phyloP scores from a whole-genome alignment of 2,113 vertebrate species.

The Leptosomus discolor region DNA sequence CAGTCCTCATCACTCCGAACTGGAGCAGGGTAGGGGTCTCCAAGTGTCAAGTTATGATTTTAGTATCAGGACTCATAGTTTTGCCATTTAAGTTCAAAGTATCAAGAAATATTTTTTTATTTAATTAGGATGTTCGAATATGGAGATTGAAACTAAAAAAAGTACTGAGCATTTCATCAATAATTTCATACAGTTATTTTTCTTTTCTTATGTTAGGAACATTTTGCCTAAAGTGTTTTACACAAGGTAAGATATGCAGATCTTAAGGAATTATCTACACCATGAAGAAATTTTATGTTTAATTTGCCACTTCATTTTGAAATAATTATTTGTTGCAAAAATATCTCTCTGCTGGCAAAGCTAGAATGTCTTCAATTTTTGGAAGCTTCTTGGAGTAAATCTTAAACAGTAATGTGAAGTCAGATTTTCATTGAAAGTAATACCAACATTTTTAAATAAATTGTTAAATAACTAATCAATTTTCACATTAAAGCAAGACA shows the following conservation, averaged over 20 bases:
- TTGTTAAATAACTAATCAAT: constrained; percentile 61
- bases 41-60: neutral
- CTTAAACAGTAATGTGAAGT: constrained; percentile 2
- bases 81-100: neutral
- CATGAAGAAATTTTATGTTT: neutral
- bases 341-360: constrained; percentile 49
- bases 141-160: neutral
- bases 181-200: neutral
- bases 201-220: neutral
- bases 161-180: neutral
- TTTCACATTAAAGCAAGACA: constrained; percentile 71
- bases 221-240: neutral
- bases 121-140: neutral
- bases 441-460: constrained; percentile 70
- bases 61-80: neutral
- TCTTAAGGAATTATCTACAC: neutral
- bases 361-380: constrained; percentile 53
- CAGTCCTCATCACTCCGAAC: neutral
- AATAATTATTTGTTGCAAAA: constrained; percentile 64
- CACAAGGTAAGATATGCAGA: neutral
- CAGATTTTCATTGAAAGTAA: constrained; percentile 28
- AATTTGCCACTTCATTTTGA: constrained; percentile 35
- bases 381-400: constrained; percentile 50
- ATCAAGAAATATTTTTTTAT: neutral
- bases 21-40: neutral